Conservation (phyloP, 30 jellyfish, hydroid and myxozoan species). For the Chironex yamaguchii region DNA sequence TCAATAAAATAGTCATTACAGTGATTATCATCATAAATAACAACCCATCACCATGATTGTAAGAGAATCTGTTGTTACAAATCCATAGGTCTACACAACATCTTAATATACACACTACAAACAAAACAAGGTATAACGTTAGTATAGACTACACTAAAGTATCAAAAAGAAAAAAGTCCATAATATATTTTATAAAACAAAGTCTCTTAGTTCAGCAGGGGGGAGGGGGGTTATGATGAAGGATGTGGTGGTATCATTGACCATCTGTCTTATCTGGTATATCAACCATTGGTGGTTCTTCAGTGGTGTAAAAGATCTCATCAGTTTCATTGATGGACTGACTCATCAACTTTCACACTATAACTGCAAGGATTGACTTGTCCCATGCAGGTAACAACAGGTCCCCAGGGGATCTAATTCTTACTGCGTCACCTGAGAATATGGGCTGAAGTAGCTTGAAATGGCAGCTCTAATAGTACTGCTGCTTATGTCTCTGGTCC, state of each 20-base stretch:
- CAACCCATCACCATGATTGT: no score
- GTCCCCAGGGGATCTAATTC: conserved; percentile 8
- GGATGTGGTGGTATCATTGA: not conserved
- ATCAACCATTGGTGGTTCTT: conserved; percentile 11
- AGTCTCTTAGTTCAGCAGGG: conserved; percentile 9
- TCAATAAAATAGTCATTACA: no score
- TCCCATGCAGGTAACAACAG: conserved; percentile 12
- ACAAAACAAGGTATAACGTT: no score
- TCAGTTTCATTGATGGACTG: conserved; percentile 18
- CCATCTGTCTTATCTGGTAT: not conserved
- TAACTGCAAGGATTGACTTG: conserved; percentile 34
- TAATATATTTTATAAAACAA: conserved; percentile 2
- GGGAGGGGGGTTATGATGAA: conserved; percentile 3
- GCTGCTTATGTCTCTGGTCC: conserved; percentile 33
- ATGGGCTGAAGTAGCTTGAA: conserved; percentile 17
- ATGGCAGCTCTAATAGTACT: conserved; percentile 10
- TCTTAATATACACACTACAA: no score
- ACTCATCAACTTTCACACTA: conserved; percentile 7
- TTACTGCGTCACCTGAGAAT: conserved; percentile 21
- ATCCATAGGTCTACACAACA: no score
- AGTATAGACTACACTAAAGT: no score
- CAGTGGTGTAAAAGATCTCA: conserved; percentile 16
- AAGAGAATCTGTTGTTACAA: no score
- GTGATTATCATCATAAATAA: no score
- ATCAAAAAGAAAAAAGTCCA: conserved; percentile 9